These are phyloP conservation scores for Anastrepha obliqua DNA, from an alignment of 1,140 invertebrate species.

Conservation along the genomic window DNA sequence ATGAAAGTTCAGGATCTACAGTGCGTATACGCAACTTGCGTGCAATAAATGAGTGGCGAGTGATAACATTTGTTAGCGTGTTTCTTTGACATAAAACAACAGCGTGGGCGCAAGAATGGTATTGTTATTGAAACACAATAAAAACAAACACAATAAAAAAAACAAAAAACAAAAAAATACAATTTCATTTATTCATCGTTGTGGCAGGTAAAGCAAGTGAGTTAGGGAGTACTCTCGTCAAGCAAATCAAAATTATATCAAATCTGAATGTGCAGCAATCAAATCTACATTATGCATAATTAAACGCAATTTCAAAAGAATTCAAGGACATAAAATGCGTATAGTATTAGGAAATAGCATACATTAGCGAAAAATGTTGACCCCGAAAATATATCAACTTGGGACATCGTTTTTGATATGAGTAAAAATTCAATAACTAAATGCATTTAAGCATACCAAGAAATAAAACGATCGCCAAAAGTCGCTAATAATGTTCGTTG, in stretches of 20 bases:
- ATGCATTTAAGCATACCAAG: too few relatives aligned
- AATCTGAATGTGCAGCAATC: not conserved
- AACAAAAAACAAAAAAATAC: not conserved
- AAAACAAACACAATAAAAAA: slow-evolving; percentile 4
- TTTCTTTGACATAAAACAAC: not conserved
- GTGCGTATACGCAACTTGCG: slow-evolving; percentile 4
- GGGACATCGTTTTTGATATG: too few relatives aligned
- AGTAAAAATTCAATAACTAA: too few relatives aligned
- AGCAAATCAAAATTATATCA: not conserved
- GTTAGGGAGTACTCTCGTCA: too few relatives aligned
- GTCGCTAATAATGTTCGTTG: too few relatives aligned
- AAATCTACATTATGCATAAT: not conserved
- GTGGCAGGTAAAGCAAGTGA: not conserved
- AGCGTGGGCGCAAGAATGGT: not conserved
- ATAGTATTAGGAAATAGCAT: too few relatives aligned
- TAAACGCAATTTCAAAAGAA: not conserved
- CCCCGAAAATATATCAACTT: too few relatives aligned
- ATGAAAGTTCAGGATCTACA: not conserved
- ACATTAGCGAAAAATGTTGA: too few relatives aligned
- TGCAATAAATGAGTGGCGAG: not conserved
- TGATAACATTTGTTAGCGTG: not conserved
- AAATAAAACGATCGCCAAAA: too few relatives aligned
- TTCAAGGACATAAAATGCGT: too few relatives aligned
- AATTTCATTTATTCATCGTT: not conserved
- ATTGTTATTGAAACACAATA: not conserved